Evolutionary conservation across 2,888 invertebrate genomes (phyloP), one percentile per base, ranked within the genome.

Genomic region (Opisthograptis luteolata): DNA sequence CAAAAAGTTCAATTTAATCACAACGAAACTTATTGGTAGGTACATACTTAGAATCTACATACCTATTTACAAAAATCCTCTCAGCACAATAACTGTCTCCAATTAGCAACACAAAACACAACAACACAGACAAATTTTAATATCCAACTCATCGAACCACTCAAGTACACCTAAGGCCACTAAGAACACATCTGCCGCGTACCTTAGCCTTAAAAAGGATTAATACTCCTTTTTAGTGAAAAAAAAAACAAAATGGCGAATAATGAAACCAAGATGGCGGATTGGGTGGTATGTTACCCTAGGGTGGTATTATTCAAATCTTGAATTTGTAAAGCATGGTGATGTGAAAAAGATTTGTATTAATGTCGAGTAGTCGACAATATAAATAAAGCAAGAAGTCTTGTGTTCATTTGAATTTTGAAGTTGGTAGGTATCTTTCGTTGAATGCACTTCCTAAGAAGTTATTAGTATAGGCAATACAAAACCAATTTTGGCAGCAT

Each of bases 211-310:
- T 68, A 71, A 70, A 71, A 73, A 63, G 72, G 70, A 77, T 80
- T 84, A 84, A 76, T 79, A 77, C 64, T 76, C 76, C 79, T 79
- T 79, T 69, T 76, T 77, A 79, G 77, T 80, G 10, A 34, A 82
- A 79, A 76, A 76, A 75, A 77, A 82, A 79, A 76, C 73, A 80
- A 82, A 64, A 82, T 79, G 79, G 80, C 79, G 78, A 72, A 79
- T 75, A 76, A 79, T 71, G 66, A 75, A 69, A 66, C 46, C 77
- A 86, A 87, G 69, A 87, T 88, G 87, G 87, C 84, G 70, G 78
- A 53, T 51, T 82, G 84, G 87, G 87, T 87, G 87, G 87, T 87
- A 87, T 53, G 19, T 55, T 54, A 55, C 52, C 43, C 32, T 55
- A 52, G 56, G 61, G 58, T 45, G 58, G 42, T 39, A 41, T n/a